phyloP scores from a whole-genome alignment of 1,140 invertebrate species.

The Harlomillsia oculata region DNA sequence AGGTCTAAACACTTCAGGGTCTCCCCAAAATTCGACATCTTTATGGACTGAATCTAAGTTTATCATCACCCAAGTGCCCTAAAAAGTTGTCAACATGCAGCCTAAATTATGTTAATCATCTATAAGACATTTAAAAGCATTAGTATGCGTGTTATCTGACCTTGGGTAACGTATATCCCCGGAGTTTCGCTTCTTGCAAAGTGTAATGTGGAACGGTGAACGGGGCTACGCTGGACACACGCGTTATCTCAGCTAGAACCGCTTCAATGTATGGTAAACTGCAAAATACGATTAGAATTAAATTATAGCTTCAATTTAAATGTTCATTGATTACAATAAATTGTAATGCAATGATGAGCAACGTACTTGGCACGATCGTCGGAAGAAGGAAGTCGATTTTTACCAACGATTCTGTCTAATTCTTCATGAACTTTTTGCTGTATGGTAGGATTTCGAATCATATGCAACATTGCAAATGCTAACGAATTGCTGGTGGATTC shows the following conservation, averaged over 20 bases:
- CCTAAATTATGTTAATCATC: not conserved
- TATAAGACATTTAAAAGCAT: not conserved
- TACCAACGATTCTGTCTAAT: conserved; percentile 44
- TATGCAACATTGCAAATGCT: conserved; percentile 44
- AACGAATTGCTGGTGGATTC: conserved; percentile 47
- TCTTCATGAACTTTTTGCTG: conserved; percentile 44
- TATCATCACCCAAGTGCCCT: conserved; percentile 71
- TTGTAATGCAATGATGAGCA: not conserved
- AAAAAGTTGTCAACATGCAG: conserved; percentile 36
- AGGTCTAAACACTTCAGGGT: conserved; percentile 63
- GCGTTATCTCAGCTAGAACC: conserved; percentile 42
- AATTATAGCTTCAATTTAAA: not conserved
- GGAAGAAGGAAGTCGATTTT: conserved; percentile 38
- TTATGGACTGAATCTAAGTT: conserved; percentile 66
- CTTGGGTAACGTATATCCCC: conserved; percentile 55
- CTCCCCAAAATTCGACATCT: conserved; percentile 55
- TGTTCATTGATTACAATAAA: not conserved
- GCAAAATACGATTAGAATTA: conserved; percentile 32
- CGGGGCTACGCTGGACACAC: conserved; percentile 26
- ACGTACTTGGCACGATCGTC: conserved; percentile 38
- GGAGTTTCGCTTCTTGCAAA: conserved; percentile 45
- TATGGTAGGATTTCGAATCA: conserved; percentile 44
- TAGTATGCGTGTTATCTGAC: not conserved
- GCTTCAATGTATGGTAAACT: conserved; percentile 55
- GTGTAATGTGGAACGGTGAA: conserved; percentile 49